phyloP scores from a whole-genome alignment of 2,888 invertebrate genomes.

The Acanthococcus lagerstroemiae region DNA sequence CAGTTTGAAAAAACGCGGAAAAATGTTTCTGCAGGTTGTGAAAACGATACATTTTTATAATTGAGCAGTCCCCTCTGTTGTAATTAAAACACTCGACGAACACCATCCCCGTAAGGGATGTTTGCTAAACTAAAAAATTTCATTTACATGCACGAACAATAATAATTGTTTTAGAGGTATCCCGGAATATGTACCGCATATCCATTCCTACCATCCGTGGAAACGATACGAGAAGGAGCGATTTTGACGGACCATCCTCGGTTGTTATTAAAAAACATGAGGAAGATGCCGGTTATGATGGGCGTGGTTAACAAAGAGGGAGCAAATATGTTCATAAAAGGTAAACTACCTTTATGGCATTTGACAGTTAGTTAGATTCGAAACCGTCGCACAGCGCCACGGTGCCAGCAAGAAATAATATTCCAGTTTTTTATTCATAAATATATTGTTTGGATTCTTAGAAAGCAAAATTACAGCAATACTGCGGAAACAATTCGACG shows the following conservation, averaged over 20 bases:
- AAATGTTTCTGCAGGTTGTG: too few relatives aligned
- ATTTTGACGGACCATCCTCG: background rate
- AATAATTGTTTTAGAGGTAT: background rate
- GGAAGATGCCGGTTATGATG: constrained; percentile 3
- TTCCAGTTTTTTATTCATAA: background rate
- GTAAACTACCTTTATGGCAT: background rate
- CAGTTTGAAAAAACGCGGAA: too few relatives aligned
- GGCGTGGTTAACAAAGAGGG: constrained; percentile 20
- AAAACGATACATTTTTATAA: too few relatives aligned
- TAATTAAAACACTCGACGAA: too few relatives aligned
- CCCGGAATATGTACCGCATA: constrained; percentile 6
- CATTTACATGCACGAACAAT: too few relatives aligned
- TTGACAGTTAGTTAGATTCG: too few relatives aligned
- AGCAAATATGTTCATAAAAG: background rate
- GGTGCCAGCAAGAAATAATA: background rate
- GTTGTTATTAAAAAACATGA: constrained; percentile 9
- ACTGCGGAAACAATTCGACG: background rate
- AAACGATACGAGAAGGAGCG: background rate
- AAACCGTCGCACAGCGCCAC: too few relatives aligned
- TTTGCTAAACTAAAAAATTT: too few relatives aligned
- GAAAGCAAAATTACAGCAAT: background rate
- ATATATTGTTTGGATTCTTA: background rate
- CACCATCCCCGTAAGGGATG: too few relatives aligned
- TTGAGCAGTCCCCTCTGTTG: too few relatives aligned
- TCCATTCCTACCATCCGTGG: constrained; percentile 14